Percentiles rank a stretch among this genome's conserved stretches.
Evolutionary conservation across 2,888 invertebrate species (phyloP).

Genomic region (Ephialtes manifestator): DNA sequence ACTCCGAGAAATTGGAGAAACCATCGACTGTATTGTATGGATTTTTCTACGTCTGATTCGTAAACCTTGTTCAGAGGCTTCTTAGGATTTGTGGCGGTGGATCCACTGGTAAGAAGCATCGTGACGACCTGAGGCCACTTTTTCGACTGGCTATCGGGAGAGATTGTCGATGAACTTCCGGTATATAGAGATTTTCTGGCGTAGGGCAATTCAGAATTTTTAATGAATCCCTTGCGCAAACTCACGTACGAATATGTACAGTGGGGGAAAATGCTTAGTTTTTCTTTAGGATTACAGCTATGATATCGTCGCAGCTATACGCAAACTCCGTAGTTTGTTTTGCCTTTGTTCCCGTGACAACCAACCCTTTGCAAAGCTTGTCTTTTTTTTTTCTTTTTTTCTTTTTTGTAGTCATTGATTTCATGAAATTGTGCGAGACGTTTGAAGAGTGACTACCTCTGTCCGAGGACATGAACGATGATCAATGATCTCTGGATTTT

Average conservation of each 20-base stretch:
- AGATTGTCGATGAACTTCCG: no score
- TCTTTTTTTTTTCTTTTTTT: no score
- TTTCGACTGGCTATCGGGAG: neutral
- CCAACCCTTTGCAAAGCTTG: no score
- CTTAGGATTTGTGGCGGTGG: neutral
- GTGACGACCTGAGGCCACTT: neutral
- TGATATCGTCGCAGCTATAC: no score
- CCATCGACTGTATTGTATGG: neutral
- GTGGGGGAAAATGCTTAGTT: neutral
- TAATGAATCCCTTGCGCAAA: neutral
- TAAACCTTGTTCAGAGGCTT: neutral
- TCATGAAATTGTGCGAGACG: neutral
- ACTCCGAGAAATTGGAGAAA: neutral
- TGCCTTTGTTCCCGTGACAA: neutral
- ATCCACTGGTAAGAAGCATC: neutral
- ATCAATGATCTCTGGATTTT: no score
- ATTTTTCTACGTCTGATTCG: neutral
- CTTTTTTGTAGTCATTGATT: neutral
- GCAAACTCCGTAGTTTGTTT: neutral
- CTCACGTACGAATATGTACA: neutral
- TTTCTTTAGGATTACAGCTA: no score
- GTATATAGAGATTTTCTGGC: no score
- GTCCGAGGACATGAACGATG: no score
- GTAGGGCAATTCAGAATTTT: neutral
- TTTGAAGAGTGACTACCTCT: no score